These are phyloP conservation scores for Himalopsyche anomala DNA, from an alignment of 2,888 invertebrate genomes.

Conservation along the genomic window DNA sequence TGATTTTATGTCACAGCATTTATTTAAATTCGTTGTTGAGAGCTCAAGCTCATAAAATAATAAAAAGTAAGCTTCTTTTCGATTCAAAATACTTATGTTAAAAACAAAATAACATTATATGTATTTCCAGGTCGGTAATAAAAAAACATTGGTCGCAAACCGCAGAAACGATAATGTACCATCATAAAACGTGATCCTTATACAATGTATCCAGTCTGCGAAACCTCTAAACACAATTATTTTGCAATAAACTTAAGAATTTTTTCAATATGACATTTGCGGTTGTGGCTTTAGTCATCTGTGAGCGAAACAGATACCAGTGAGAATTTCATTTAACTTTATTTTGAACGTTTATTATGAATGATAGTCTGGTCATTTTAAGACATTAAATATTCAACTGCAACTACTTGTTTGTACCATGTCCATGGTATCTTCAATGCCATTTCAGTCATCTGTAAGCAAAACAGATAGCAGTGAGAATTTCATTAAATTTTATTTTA, in stretches of 20 bases:
- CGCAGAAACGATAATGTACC: neutral
- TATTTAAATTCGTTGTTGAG: too few species aligned
- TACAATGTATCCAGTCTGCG: constrained; percentile 1
- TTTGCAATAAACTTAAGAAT: constrained; percentile 3
- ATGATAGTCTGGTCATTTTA: too few species aligned
- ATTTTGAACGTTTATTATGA: too few species aligned
- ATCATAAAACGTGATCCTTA: neutral
- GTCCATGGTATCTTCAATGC: too few species aligned
- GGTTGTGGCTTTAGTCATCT: neutral
- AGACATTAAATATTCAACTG: too few species aligned
- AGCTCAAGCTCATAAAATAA: too few species aligned
- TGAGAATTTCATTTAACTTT: neutral
- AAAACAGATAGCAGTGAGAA: neutral
- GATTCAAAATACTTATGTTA: too few species aligned
- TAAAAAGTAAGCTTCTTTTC: too few species aligned
- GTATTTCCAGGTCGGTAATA: neutral
- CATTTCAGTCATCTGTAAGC: neutral
- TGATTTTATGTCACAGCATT: too few species aligned
- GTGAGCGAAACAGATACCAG: neutral
- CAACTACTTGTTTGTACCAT: too few species aligned
- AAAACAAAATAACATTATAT: too few species aligned
- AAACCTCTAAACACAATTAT: constrained; percentile 2
- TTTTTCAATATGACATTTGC: constrained; percentile 17
- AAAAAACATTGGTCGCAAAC: constrained; percentile 1
- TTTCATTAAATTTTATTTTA: neutral